Base-by-base conservation (phyloP, 2,888 invertebrate genomes). In the Antitype chi region DNA sequence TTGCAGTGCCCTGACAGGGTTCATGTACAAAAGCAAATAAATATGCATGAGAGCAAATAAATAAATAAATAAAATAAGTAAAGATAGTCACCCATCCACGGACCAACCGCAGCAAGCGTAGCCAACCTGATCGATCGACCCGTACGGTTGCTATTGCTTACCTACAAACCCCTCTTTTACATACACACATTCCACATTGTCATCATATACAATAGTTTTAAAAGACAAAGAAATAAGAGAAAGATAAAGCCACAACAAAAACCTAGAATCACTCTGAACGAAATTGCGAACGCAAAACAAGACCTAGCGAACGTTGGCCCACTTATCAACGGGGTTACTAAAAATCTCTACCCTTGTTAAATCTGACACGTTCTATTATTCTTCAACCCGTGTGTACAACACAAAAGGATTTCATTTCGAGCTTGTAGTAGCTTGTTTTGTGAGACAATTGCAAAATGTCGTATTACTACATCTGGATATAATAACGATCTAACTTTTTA, bases 291-390 rank as follows among this genome's bases (percentile, higher is more conserved):
- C 52, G 13, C 67, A 80, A 66, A 70, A 81, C 32, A 32, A 66
- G 64, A 73, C 47, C 69, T 32, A 76, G 43, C 52, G 62, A 76
- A 60, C 2, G 62, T 38, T 55, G 43, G 23, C 32, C 23, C 66
- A 78, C 74, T 78, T 81, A 70, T 70, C 74, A 82, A 70, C 66
- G 32, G n/a, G 32, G 66, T 32, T 57, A 52, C 52, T 32, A 69
- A 69, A 74, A 66, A 74, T 57, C 55, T 78, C 64, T 53, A 59
- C 77, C 81, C 83, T 84, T 74, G 81, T 83, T 83, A 83, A 70
- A 68, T 68, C 68, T n/a, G 71, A 78, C 77, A 71, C 32, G 63
- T 68, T 80, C 70, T 72, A 76, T 84, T 84, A 78, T 78, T 79
- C 79, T 82, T 59, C 23, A 73, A 17, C 57, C 25, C 38, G 49